Evolutionary conservation across 2,888 invertebrate genomes (phyloP).

Genomic region (Nomada ruficornis): DNA sequence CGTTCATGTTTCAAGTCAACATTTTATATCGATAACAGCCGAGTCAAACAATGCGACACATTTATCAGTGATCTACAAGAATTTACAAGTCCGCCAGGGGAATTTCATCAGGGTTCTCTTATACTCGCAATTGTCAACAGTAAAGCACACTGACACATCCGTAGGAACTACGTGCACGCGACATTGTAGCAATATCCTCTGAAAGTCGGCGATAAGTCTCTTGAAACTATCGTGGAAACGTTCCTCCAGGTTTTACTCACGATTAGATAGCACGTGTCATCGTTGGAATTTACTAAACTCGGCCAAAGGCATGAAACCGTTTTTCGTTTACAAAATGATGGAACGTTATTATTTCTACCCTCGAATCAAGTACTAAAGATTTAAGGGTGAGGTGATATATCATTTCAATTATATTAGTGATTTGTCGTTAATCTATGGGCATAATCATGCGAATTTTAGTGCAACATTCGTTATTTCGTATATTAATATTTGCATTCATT

Average conservation of each 20-base stretch:
- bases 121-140: neutral
- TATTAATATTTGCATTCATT: too few relatives aligned
- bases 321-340: neutral
- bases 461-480: too few relatives aligned
- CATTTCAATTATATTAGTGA: too few relatives aligned
- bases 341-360: too few relatives aligned
- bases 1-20: neutral
- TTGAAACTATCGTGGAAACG: constrained; percentile 16
- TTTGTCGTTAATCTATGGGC: too few relatives aligned
- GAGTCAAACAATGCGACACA: neutral
- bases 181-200: constrained; percentile 8
- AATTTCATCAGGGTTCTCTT: constrained; percentile 12
- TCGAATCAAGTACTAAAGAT: too few relatives aligned
- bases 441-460: too few relatives aligned
- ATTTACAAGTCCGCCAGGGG: constrained; percentile 21
- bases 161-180: constrained; percentile 23
- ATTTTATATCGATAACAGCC: neutral
- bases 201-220: constrained; percentile 20
- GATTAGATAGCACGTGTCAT: constrained; percentile 34
- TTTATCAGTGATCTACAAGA: constrained; percentile 16
- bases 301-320: neutral
- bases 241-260: constrained; percentile 21
- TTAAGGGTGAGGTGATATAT: too few relatives aligned
- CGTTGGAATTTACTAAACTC: neutral
- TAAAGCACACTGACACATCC: constrained; percentile 12